Percentiles rank a stretch among this genome's conserved stretches.
These are phyloP conservation scores for Macrosiphum euphorbiae DNA, from an alignment of 2,888 invertebrate genomes.

Conservation along the genomic window DNA sequence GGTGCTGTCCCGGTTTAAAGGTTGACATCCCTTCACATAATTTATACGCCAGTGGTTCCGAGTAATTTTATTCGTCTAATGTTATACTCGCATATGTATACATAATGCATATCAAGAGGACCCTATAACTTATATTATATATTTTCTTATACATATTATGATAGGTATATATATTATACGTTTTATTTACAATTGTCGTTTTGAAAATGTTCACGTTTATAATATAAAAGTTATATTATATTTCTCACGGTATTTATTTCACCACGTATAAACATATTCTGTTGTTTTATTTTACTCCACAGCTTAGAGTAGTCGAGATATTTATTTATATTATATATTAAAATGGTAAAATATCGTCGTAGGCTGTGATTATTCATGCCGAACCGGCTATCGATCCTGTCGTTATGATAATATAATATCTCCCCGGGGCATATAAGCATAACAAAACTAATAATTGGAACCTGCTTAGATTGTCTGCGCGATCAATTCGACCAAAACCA, in stretches of 20 bases:
- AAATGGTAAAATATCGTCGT: not conserved
- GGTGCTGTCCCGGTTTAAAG: not conserved
- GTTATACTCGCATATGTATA: not conserved
- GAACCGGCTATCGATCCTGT: not conserved
- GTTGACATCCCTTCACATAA: not conserved
- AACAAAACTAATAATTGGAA: slow-evolving; percentile 9
- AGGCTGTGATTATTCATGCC: not conserved
- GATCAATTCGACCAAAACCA: not conserved
- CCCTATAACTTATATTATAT: not conserved
- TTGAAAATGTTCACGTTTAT: not conserved
- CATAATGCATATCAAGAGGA: not conserved
- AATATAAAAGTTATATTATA: not conserved
- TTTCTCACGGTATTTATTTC: not conserved
- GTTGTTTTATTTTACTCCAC: not conserved
- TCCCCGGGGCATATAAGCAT: not conserved
- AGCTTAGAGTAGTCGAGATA: not conserved
- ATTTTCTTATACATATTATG: not conserved
- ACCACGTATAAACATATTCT: not conserved
- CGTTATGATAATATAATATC: not conserved
- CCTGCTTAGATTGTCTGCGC: not conserved
- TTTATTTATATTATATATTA: not conserved
- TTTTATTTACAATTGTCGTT: not conserved
- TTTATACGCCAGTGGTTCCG: not conserved
- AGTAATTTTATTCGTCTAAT: slow-evolving; percentile 15
- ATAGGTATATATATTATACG: not conserved